Base-by-base conservation (phyloP, 2,888 invertebrate genomes). In the Synergus umbraculus region DNA sequence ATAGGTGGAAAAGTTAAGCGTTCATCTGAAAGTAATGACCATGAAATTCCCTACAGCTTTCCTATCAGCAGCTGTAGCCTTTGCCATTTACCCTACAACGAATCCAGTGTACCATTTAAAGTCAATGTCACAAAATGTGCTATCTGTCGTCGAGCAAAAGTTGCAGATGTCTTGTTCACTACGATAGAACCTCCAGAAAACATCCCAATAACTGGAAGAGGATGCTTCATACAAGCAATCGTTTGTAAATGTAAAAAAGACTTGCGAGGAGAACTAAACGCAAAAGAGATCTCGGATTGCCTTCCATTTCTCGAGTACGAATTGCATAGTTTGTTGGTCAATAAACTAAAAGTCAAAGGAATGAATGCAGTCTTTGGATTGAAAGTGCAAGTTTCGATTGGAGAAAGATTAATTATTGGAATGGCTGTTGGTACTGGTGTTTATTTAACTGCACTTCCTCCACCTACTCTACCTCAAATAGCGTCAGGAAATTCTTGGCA, bases 261-360 rank as follows among this genome's bases (percentile, higher is more conserved):
- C 85, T 94, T 96, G 9, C 94, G 96, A 13, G 96, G 97, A 0
- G 98, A 98, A 92, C 94, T 96, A 0, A 96, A 96, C 85, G 97
- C 99, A 5, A 96, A 98, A 86, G 98, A 99, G 93, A 97, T 99
- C 81, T 98, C 98, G 1, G 97, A 99, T 93, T 97, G 97, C 86
- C 93, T 99, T 78, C 99, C 99, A 0, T 99, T 99, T 93, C 92
- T 99, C 78, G 99, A 99, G 92, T 99, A 98, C 91, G 98, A 99
- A 91, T 93, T 99, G 69, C 98, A 99, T 92, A 95, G 97, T 81
- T 94, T 98, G 85, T 93, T 99, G 58, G 94, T 98, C 1, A 98
- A 97, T 89, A 98, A 98, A 91, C 93, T 99, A 3, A 95, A 97
- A 92, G 96, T 98, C 84, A 97, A 97, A 92, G 98, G 98, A 9